phyloP scores from a whole-genome alignment of 2,113 vertebrate species.

The Bubo scandiacus region DNA sequence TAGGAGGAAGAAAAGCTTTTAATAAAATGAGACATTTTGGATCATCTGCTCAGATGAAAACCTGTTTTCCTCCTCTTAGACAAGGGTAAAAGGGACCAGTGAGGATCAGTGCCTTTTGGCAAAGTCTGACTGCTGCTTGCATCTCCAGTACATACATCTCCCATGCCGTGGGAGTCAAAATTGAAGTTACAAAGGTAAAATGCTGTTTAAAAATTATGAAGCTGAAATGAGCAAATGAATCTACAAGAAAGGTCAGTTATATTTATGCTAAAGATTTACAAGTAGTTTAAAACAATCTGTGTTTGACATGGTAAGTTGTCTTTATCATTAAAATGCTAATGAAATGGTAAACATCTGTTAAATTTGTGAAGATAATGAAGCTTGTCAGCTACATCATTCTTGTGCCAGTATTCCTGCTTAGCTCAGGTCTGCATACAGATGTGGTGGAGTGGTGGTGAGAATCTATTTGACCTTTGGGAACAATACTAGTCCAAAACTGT shows the following conservation, averaged over 20 bases:
- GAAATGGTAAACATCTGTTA: conserved; percentile 72
- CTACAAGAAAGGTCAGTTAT: conserved; percentile 17
- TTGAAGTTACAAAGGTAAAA: background rate
- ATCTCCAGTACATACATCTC: background rate
- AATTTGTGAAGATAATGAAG: conserved; percentile 65
- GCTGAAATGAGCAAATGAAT: conserved; percentile 15
- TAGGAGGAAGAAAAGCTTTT: background rate
- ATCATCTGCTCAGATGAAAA: background rate
- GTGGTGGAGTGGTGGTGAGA: conserved; percentile 48
- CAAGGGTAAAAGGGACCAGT: background rate
- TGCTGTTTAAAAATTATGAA: background rate
- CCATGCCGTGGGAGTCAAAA: background rate
- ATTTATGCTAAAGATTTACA: conserved; percentile 57
- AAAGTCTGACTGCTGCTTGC: background rate
- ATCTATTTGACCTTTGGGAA: conserved; percentile 7
- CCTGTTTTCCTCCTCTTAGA: background rate
- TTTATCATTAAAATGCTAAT: conserved; percentile 72
- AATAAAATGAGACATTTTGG: background rate
- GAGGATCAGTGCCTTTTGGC: background rate
- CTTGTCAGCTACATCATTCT: conserved; percentile 30
- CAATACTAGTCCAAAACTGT: background rate
- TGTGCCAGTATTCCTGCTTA: background rate
- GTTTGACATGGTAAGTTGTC: conserved; percentile 59
- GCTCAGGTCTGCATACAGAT: conserved; percentile 53
- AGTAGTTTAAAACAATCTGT: conserved; percentile 57